Evolutionary conservation across 2,888 invertebrate species (phyloP), one percentile per base, ranked within the genome.

Genomic region (Lymantria monacha): DNA sequence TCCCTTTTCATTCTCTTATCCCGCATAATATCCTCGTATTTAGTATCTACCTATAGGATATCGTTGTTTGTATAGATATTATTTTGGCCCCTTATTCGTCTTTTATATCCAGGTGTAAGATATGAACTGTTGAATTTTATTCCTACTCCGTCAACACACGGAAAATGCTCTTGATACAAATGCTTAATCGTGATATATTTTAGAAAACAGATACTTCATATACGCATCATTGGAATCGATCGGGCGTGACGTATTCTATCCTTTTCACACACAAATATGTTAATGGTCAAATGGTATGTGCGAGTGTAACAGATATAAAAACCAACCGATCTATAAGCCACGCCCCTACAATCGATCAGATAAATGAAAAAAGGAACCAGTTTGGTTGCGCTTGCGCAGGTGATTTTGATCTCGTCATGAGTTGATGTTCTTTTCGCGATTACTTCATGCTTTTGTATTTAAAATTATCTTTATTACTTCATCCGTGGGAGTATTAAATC

Each of bases 271-370:
- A 50, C 42, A 48, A 48, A 43, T 46, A 40, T 13, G 5, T 42
- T 13, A 50, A 31, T 51, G 43, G 22, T 31, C 14, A 33, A 47
- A 46, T 43, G 0, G 48, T 45, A 46, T 45, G 71, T 33, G 66
- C 30, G 76, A 81, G 55, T 49, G 76, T 63, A 79, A 81, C 66
- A 58, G 75, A 56, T 70, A 72, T 74, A 77, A 60, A n/a, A 66
- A 68, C 63, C 63, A 64, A 63, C 60, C 61, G 66, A 70, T 68
- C 64, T 67, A 70, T 66, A 71, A 66, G 76, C 83, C 85, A 77
- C 88, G 87, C 89, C 88, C 73, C 75, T 77, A 70, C 74, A 74
- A 88, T 87, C 81, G 86, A 87, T 86, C 85, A 74, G 88, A 87
- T 88, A 87, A 83, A 78, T 78, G 22, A 72, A 74, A 74, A 70